Conservation (phyloP, 2,797 vertebrate genomes). For the Poeciliopsis paucimaculata region DNA sequence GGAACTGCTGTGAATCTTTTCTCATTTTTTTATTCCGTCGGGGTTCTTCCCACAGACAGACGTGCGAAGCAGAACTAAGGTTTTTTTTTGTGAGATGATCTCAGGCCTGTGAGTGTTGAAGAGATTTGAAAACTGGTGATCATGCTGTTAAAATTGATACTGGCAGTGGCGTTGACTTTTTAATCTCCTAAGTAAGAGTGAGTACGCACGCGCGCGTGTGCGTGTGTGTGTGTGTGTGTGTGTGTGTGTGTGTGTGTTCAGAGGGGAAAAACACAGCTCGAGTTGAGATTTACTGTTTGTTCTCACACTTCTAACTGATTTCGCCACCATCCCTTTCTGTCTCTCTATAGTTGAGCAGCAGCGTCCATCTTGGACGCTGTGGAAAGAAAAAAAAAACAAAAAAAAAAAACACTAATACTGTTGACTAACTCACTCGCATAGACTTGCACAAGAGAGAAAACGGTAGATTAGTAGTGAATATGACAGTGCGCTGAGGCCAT, state of each 20-base stretch:
- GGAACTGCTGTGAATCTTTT: constrained; percentile 66
- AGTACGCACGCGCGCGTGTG: constrained; percentile 9
- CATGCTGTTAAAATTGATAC: constrained; percentile 54
- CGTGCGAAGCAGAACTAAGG: constrained; percentile 41
- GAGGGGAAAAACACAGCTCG: constrained; percentile 67
- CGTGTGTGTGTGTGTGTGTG: constrained; percentile 28
- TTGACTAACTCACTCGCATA: constrained; percentile 94
- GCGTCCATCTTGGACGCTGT: constrained; percentile 83
- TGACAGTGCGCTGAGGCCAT: constrained; percentile 85
- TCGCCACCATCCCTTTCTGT: constrained; percentile 70
- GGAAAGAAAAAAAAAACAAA: constrained; percentile 83
- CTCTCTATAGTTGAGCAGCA: constrained; percentile 73
- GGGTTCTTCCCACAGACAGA: constrained; percentile 40
- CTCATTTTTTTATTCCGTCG: constrained; percentile 15
- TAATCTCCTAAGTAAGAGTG: constrained; percentile 33
- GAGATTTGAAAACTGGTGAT: constrained; percentile 56
- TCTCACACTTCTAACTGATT: constrained; percentile 78
- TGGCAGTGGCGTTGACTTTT: constrained; percentile 50
- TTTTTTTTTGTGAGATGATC: constrained; percentile 60
- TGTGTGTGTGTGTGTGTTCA: constrained; percentile 34
- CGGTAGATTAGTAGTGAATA: constrained; percentile 83
- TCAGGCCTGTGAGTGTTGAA: constrained; percentile 59
- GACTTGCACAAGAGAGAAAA: constrained; percentile 93
- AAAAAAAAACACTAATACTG: constrained; percentile 89
- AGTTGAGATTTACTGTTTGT: constrained; percentile 61